Evolutionary conservation across 1,140 invertebrate species (phyloP), one percentile per base, ranked within the genome.

Genomic region (Dolichoris vasculosae): DNA sequence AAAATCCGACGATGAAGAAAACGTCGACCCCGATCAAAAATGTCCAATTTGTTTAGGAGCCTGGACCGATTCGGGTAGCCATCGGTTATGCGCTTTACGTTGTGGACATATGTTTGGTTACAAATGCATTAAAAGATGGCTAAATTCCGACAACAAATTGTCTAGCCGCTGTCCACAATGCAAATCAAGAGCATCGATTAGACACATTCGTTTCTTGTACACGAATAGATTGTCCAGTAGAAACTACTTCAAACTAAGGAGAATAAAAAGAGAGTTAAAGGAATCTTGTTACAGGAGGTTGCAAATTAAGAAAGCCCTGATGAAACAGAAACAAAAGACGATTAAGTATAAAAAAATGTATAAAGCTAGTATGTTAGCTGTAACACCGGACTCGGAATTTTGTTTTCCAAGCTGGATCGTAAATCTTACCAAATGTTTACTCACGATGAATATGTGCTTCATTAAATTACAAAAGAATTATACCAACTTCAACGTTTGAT

Each of bases 81-180:
- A 99, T 93, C 94, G 97, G 75, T 91, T 98, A 2, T 96, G 96
- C 13, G 96, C 96, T 17, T 93, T 99, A 15, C 96, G 96, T 88
- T 99, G 98, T 93, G 98, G 98, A 0, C 98, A 99, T 93, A 92
- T 98, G 0, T 99, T 98, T 93, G 98, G 98, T 0, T 93, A 95
- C 23, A 95, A 94, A 76, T 99, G 98, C 91, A 97, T 99, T 32
- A 94, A 96, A 55, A 94, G 95, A 73, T 99, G 98, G 98, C 90
- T 99, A 0, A 87, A 87, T 3, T 84, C 85, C 23, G 30, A 87
- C 35, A 76, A 85, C 77, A 55, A 38, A 59, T 78, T 85, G 8
- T 84, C 86, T 2, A 87, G 90, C 32, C 92, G 94, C 78, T 99
- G 98, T 92, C 98, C 98, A 0, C 97, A 97, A 75, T 99, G 98